Evolutionary conservation across 2,797 vertebrate species (phyloP), one percentile per base, ranked within the genome.

Genomic region (Sebastes elongatus): DNA sequence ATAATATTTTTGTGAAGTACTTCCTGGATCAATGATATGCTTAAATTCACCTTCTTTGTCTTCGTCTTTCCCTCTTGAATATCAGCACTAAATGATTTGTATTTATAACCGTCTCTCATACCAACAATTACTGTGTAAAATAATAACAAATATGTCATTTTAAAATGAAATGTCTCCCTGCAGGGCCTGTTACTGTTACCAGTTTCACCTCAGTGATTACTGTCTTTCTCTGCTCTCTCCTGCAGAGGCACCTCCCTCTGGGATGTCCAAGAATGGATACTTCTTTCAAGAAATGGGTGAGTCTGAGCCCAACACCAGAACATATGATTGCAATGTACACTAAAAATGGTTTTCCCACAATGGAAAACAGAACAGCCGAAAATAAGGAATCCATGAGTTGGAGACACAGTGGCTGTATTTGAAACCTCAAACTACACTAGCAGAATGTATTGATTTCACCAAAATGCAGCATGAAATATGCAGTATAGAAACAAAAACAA

Each of bases 251-350:
- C 95, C 97, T 84, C 96, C 96, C 77, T 95, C 96, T 94, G 95
- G 95, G 57, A 99, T 98, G 97, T 97, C 98, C 88, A 97, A 97
- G 93, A 97, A 98, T 95, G 97, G 97, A 91, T 97, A 97, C 95
- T 96, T 97, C 93, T 97, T 97, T 93, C 97, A 98, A 95, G 97
- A 98, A 95, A 97, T 97, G 92, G 97, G 97, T 96, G 96, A 97
- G 97, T 97, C 49, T 80, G 71, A 87, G 74, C 57, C 70, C 71
- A 20, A 71, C 74, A 3, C 20, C 13, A 33, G 25, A 55, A 82
- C 27, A 18, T 1, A 64, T 30, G 7, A 61, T 57, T 22, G 13
- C 23, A 49, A 42, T 18, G 11, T 9, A 16, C 49, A 38, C 2
- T 49, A 22, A 13, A 42, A 7, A 25, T 52, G 11, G 5, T 55